Evolutionary conservation across 1,140 invertebrate genomes (phyloP), one percentile per base, ranked within the genome.

Genomic region (Calycopis cecrops): DNA sequence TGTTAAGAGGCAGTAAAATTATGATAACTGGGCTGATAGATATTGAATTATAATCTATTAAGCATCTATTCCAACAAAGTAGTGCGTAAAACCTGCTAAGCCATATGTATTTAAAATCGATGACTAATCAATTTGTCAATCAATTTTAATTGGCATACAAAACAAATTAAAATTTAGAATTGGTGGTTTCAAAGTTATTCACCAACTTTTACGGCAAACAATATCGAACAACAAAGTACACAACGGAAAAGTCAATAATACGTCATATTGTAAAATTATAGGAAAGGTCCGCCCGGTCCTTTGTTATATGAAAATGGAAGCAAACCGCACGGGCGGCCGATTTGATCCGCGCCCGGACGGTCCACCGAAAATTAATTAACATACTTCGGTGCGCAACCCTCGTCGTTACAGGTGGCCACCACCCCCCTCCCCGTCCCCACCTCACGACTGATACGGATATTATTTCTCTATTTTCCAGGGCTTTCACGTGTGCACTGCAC

Each of bases 311-410:
- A 76, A 79, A 81, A 73, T 77, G 72, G 68, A 77, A 65, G 76
- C 67, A 75, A 81, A 84, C 83, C 79, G 67, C 80, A 78, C 65
- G 65, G 71, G 2, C 63, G 58, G 65, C 57, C 71, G 79, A 79
- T 85, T 81, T 68, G 69, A 74, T 69, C 68, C 66, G 52, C 67
- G 69, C 71, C 62, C 65, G 72, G 70, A 84, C 79, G 79, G 79
- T 76, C 78, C 76, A 77, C 76, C 79, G 73, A 83, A 86, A 86
- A 85, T 86, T 83, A 85, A 86, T 84, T 86, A 86, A 84, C 80
- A 84, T 86, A 86, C 83, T 86, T 86, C 77, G 71, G 71, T 61
- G 73, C 67, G 64, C 72, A 77, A 76, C 79, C 83, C 79, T 73
- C 72, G 67, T 47, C 54, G 52, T 55, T 55, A 75, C 79, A 85